Evolutionary conservation across 2,888 invertebrate species (phyloP), one percentile per base, ranked within the genome.

Genomic region (Mythimna ferrago): DNA sequence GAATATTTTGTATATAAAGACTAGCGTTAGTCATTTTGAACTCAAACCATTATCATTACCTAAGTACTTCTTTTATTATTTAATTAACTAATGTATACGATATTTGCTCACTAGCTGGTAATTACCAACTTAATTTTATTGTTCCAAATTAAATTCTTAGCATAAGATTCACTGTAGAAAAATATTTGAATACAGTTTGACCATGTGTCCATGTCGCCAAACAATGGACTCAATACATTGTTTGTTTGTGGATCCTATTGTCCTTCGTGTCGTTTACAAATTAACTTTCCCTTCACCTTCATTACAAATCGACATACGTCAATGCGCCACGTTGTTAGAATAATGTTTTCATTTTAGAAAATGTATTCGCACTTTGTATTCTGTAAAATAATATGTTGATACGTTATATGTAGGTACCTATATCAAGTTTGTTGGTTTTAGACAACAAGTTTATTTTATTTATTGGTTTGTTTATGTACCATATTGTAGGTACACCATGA

Each of bases 271-370:
- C 63, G 54, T 48, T 69, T 32, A 26, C 9, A 57, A 10, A 26
- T 54, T 26, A 19, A 73, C 61, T 80, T 78, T 71, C 60, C 68
- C 64, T 58, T 62, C 10, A 69, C 62, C 44, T 57, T 16, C 35
- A 57, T 69, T 66, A 61, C 48, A 14, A 65, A 61, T 78, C 44
- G 19, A 67, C n/a, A 61, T 51, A n/a, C 11, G 53, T 71, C 71
- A 58, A 16, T 19, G 21, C 21, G 1, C 19, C 9, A 48, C n/a
- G 48, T 60, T 51, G 60, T 61, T 54, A 53, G 21, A 53, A 56
- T 56, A 63, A 54, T 38, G n/a, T 35, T 61, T 48, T 48, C 10
- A 9, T 48, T 58, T 68, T n/a, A 21, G 26, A 51, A 53, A 35
- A 35, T 48, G 9, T n/a, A 35, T 57, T 32, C 32, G 26, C 32